Evolutionary conservation across 2,113 vertebrate genomes (phyloP).

Genomic region (Percina caprodes): DNA sequence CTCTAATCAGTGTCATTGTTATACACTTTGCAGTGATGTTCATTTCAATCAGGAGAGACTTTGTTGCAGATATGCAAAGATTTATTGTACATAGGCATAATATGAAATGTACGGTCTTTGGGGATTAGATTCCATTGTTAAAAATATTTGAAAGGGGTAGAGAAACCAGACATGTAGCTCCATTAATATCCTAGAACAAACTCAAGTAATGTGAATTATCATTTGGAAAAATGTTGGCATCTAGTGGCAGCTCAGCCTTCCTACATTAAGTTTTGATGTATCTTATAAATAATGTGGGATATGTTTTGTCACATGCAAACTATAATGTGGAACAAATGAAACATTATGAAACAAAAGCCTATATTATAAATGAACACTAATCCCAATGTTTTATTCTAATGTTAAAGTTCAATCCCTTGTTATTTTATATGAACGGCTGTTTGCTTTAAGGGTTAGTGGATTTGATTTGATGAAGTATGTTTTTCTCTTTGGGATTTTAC

Average conservation of each 20-base stretch:
- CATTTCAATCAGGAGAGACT: neutral
- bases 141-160: no score
- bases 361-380: neutral
- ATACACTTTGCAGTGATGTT: neutral
- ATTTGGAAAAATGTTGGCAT: neutral
- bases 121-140: no score
- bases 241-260: conserved; percentile 7
- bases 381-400: neutral
- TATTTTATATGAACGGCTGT: neutral
- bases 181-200: neutral
- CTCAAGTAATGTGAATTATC: neutral
- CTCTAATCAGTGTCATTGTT: neutral
- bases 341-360: conserved; percentile 4
- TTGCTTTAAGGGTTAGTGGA: conserved; percentile 24
- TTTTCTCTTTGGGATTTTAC: neutral
- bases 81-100: no score
- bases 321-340: neutral
- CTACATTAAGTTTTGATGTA: neutral
- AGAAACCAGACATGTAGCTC: no score
- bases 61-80: no score
- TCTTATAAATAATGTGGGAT: neutral
- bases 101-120: no score
- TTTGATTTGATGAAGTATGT: conserved; percentile 21
- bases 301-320: neutral
- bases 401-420: neutral